Evolutionary conservation across 2,888 invertebrate species (phyloP).

Genomic region (Selenia dentaria): DNA sequence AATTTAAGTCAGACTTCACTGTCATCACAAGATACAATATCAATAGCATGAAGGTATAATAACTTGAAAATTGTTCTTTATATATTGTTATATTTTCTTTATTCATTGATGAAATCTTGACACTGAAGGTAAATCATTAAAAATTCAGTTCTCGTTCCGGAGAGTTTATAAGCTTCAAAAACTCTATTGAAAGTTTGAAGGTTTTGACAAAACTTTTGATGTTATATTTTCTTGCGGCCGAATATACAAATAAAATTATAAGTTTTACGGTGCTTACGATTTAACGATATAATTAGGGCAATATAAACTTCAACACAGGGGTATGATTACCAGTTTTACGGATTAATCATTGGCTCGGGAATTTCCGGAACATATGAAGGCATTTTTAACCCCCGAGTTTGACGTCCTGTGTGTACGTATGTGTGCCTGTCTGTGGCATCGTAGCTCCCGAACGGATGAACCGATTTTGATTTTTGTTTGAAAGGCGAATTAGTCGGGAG

Average conservation of each 20-base stretch:
- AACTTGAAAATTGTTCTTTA: not conserved
- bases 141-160: constrained; percentile 48
- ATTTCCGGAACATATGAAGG: no score
- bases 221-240: constrained; percentile 43
- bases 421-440: no score
- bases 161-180: constrained; percentile 45
- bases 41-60: no score
- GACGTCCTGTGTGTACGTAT: no score
- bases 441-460: no score
- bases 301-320: constrained; percentile 2
- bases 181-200: constrained; percentile 48
- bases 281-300: constrained; percentile 27
- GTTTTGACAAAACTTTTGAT: constrained; percentile 43
- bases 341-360: no score
- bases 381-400: no score
- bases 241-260: constrained; percentile 35
- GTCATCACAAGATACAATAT: no score
- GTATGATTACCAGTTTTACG: no score
- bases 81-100: constrained; percentile 32
- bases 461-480: no score
- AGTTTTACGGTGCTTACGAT: constrained; percentile 22
- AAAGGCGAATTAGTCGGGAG: no score
- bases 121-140: constrained; percentile 47
- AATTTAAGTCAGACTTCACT: no score
- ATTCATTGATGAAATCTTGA: constrained; percentile 43